Base-by-base conservation (phyloP, 2,797 vertebrate species). In the Hipposideros larvatus region DNA sequence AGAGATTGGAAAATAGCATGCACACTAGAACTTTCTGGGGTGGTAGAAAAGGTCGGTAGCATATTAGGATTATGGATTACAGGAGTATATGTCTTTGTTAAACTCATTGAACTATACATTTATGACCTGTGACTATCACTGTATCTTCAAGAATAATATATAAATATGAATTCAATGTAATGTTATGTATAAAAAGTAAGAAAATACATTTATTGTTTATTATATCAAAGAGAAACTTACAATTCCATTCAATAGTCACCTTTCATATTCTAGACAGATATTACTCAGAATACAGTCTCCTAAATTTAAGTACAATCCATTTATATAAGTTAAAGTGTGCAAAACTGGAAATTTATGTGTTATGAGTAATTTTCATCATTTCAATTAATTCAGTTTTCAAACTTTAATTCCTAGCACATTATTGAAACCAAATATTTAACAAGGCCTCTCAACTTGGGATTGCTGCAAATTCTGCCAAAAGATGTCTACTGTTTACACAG, bases 381-480 rank as follows among this genome's bases (percentile, higher is more conserved):
- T 89, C 37, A 65, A 66, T 77, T 77, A 77, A 83, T 74, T 59
- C 28, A 75, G n/a, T 75, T 68, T 87, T 93, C 59, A 66, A 83
- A 75, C 57, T 89, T 6, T 18, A 48, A 75, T 83, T 53, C 18
- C 61, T 89, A 89, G 41, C 18, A 83, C n/a, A 74, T 68, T 75
- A 75, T 11, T 68, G 24, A 41, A 75, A 68, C 22, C 18, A 66
- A 83, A 75, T 26, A 89, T 89, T 94, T 74, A 89, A 66, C 24
- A 63, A 53, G 19, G 51, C 37, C 14, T 59, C 41, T 83, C 37
- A 82, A 66, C 37, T 31, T 75, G 48, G 37, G 37, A 74, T n/a
- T 48, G 78, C 26, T 83, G 31, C 78, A 89, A 89, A 83, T 89
- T 83, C 48, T 75, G 24, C 70, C 70, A 75, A 83, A 75, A 34